Evolutionary conservation across 2,797 vertebrate species (phyloP).

Genomic region (Manis pentadactyla): DNA sequence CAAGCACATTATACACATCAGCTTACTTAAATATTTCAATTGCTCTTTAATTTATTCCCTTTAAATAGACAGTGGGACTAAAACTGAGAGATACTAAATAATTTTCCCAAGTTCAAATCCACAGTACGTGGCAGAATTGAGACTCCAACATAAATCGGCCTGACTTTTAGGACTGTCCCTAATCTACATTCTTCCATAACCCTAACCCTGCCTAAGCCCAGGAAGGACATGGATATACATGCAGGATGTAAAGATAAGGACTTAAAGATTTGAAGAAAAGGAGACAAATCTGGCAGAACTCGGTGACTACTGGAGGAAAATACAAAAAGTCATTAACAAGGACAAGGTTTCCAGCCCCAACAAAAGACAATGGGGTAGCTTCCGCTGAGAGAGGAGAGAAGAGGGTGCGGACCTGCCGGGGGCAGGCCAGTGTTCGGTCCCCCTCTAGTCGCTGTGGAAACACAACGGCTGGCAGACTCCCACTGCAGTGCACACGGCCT

Average conservation of each 20-base stretch:
- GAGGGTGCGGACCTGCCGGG: background rate
- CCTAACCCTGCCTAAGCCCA: background rate
- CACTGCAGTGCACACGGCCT: too few species aligned
- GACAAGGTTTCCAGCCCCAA: background rate
- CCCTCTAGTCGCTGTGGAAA: background rate
- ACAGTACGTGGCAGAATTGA: background rate
- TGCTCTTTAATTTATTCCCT: slow-evolving; percentile 29
- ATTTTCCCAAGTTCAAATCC: slow-evolving; percentile 49
- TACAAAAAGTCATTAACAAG: background rate
- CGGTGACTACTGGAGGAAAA: background rate
- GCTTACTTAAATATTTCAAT: background rate
- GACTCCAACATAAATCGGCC: slow-evolving; percentile 17
- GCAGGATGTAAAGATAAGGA: background rate
- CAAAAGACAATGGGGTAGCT: background rate
- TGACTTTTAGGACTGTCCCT: background rate
- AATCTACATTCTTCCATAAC: background rate
- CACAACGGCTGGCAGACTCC: too few species aligned
- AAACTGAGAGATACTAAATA: slow-evolving; percentile 38
- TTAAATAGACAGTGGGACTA: slow-evolving; percentile 34
- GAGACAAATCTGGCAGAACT: background rate
- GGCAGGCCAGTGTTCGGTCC: background rate
- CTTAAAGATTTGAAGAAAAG: slow-evolving; percentile 20
- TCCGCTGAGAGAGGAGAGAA: background rate
- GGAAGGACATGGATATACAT: background rate
- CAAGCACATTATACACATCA: background rate